Evolutionary conservation across 1,140 invertebrate species (phyloP).

Genomic region (Drosophila nebulosa): DNA sequence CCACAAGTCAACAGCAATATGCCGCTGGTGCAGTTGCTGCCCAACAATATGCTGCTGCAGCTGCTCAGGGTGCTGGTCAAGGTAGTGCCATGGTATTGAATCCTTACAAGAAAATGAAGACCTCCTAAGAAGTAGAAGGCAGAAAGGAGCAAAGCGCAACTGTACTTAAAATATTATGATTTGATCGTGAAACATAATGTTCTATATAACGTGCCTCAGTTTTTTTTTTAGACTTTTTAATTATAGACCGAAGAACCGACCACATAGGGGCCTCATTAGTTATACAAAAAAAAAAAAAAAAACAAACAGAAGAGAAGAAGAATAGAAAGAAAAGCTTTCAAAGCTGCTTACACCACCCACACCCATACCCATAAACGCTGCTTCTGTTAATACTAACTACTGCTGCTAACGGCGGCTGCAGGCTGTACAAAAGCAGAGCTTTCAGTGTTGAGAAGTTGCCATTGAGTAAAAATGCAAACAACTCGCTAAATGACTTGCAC

Average conservation of each 20-base stretch:
- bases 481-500: background rate
- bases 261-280: slow-evolving; percentile 16
- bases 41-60: slow-evolving; percentile 43
- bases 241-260: background rate
- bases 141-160: slow-evolving; percentile 7
- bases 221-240: slow-evolving; percentile 46
- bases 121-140: slow-evolving; percentile 86
- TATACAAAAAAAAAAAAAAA: slow-evolving; percentile 26
- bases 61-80: slow-evolving; percentile 71
- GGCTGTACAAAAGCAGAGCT: background rate
- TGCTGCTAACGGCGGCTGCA: background rate
- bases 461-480: background rate
- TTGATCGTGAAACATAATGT: slow-evolving; percentile 50
- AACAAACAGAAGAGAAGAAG: background rate
- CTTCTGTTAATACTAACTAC: background rate
- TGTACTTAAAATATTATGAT: slow-evolving; percentile 55
- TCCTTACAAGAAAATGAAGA: slow-evolving; percentile 94
- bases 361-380: background rate
- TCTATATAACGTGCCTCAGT: slow-evolving; percentile 75
- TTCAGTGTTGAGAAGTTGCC: background rate
- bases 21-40: slow-evolving; percentile 56
- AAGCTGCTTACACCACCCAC: background rate
- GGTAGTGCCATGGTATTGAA: slow-evolving; percentile 86
- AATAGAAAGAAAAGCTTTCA: background rate
- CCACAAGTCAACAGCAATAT: slow-evolving; percentile 51